Evolutionary conservation across 2,797 vertebrate genomes (phyloP), one percentile per base, ranked within the genome.

Genomic region (Arnoldichthys spilopterus): DNA sequence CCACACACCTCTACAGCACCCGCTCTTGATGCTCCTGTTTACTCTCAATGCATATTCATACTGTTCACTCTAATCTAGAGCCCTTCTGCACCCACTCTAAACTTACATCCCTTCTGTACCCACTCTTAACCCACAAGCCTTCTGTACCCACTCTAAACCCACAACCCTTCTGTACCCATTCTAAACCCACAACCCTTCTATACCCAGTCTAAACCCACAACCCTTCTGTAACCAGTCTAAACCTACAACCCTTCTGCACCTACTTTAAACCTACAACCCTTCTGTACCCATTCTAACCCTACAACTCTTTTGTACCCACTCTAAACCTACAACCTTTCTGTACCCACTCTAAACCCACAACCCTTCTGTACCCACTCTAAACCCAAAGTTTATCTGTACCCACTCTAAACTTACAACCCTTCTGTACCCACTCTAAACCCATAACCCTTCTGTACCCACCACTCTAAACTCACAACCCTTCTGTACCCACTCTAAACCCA

Each of bases 141-240:
- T 4, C 63, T 45, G 37, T 71, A 71, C 49, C 30, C 51, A 24
- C 69, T 56, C 32, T 28, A 40, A 66, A 0, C 9, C 37, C 24
- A 26, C 4, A 24, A 1, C 4, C 7, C 40, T 18, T 18, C 24
- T 68, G 15, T 47, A 47, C 64, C 43, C n/a, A 12, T 34, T 64
- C 34, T 64, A 40, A 37, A 20, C 22, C 37, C 37, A 40, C 2
- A 13, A 11, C 22, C 5, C 2, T 47, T 67, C 18, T n/a, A 2
- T 6, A 11, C n/a, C 6, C 4, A 43, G 4, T 43, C 40, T 43
- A 43, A 47, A 28, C 43, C 22, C 18, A 18, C 22, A 26, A 51
- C n/a, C 28, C 16, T 53, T 20, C 66, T 62, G 20, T 53, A 51
- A 30, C 30, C 67, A 70, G 56, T 78, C 12, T 64, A 64, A 45